Base-by-base conservation (phyloP, 2,797 vertebrate species). In the Pempheris klunzingeri region DNA sequence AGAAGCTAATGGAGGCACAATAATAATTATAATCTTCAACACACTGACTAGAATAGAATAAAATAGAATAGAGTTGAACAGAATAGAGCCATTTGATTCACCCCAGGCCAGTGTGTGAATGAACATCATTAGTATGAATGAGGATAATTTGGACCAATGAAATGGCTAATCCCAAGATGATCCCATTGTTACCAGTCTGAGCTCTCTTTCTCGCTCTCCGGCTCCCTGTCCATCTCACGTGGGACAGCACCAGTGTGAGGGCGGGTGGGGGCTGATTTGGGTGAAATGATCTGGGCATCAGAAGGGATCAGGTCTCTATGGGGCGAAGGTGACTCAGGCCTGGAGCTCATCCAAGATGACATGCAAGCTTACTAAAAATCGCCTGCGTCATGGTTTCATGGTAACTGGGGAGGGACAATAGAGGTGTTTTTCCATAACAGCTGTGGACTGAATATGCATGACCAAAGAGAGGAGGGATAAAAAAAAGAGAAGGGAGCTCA, bases 221-320 rank as follows among this genome's bases (percentile, higher is more conserved):
- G n/a, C 32, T 38, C 52, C 52, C 20, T 44, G 60, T 55, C 58
- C 5, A 0, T 32, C 74, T 77, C 81, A 43, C 24, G 34, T 61
- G 55, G 74, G 55, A 71, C 70, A 12, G 62, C 47, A 49, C 62
- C 70, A 66, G 47, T 46, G 24, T 22, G 74, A 30, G 46, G 63
- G 36, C 22, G n/a, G 24, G 57, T 14, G 4, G 60, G 73, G 62
- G 74, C 12, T 44, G 72, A 46, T 87, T 77, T 72, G 24, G 75
- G 69, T 72, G 86, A 84, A 71, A 87, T 71, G 87, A 88, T 81
- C 71, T 63, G 74, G 76, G 63, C 65, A 70, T 75, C 55, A 55
- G 82, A 84, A 64, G 63, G 61, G 34, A 82, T 82, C 73, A 71
- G 53, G 34, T 80, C 83, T 61, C 77, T 8, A 26, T 43, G 44